A percentile compares a stretch with the other conserved stretches of the same genome.
phyloP scores from a whole-genome alignment of 2,113 vertebrate genomes.

The Thryonomys swinderianus region DNA sequence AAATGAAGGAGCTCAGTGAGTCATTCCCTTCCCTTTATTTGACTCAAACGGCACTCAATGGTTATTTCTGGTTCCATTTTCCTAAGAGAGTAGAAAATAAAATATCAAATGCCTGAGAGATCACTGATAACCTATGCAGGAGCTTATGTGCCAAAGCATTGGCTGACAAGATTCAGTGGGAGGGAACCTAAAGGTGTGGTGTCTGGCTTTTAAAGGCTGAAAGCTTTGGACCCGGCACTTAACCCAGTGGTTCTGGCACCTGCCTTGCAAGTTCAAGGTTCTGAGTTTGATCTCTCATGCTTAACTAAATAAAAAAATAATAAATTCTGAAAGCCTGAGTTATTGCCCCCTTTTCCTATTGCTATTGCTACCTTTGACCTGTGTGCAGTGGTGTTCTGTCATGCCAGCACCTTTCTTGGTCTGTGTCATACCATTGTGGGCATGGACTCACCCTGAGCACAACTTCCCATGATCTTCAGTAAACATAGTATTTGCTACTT shows the following conservation, averaged over 20 bases:
- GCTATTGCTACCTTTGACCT: background rate
- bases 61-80: background rate
- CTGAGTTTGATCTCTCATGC: no score
- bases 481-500: background rate
- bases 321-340: background rate
- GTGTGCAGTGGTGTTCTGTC: background rate
- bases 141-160: background rate
- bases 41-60: background rate
- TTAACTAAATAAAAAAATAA: no score
- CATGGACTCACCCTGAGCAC: background rate
- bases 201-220: background rate
- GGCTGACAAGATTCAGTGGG: background rate
- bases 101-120: background rate
- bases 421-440: background rate
- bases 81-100: background rate
- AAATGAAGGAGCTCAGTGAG: background rate
- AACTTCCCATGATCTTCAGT: background rate
- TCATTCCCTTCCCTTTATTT: background rate
- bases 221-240: no score
- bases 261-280: no score
- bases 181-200: background rate
- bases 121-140: background rate
- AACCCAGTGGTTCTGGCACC: no score
- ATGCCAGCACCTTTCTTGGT: background rate
- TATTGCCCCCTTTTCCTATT: background rate